Conservation (phyloP, 2,797 vertebrate species). For the Dipus sagitta region DNA sequence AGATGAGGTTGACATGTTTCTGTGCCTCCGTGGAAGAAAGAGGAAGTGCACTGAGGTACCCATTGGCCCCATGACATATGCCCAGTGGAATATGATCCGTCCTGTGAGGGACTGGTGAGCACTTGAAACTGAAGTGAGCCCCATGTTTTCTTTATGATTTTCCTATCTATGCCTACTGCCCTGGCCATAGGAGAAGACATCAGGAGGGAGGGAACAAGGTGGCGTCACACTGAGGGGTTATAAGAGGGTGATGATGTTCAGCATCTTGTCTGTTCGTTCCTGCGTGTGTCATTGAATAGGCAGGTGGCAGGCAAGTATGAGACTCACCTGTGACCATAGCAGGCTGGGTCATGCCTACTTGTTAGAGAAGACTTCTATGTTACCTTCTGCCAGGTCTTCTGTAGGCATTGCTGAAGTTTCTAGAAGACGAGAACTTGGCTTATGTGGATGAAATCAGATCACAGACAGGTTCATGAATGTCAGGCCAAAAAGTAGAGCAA, state of each 20-base stretch:
- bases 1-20: neutral
- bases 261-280: neutral
- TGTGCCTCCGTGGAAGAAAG: neutral
- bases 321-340: neutral
- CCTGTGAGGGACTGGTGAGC: neutral
- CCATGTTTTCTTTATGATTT: neutral
- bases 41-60: neutral
- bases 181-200: neutral
- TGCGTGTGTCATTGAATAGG: neutral
- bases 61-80: neutral
- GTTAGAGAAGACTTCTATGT: neutral
- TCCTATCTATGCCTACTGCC: neutral
- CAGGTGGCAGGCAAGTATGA: neutral
- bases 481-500: neutral
- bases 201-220: too few relatives aligned
- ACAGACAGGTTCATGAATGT: neutral
- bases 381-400: neutral
- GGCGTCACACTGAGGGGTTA: neutral
- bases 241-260: neutral
- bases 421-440: slow-evolving; percentile 1
- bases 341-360: neutral
- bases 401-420: neutral
- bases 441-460: neutral
- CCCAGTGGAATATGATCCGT: neutral
- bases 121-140: neutral